Base-by-base conservation (phyloP, 2,888 invertebrate species). In the Pachycephus smyrnensis region DNA sequence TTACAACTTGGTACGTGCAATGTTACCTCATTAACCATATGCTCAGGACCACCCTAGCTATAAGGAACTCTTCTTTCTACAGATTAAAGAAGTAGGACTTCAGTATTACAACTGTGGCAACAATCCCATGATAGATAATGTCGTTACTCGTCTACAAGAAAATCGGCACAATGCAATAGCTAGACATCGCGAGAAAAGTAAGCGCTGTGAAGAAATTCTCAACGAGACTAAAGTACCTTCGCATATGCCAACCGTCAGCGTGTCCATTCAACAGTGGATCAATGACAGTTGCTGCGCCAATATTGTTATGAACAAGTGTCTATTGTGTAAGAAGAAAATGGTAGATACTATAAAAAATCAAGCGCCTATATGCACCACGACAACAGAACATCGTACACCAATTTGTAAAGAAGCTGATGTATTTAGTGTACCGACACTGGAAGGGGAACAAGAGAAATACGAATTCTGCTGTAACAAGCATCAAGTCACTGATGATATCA, bases 41-140 rank as follows among this genome's bases (percentile, higher is more conserved):
- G 6, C 12, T 31, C 12, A 71, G 15, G 30, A 36, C 3, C n/a
- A 74, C 74, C 23, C 23, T 55, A 55, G 23, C 55, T 9, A 30
- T 30, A 9, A 75, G 9, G 11, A 40, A 75, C 80, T 80, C 31
- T 78, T 85, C 75, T 79, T 80, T 79, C 92, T 92, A 79, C 90
- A 96, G 96, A 88, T 97, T 74, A 94, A 94, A 83, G 95, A 96
- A 92, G 92, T 96, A 36, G 95, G 94, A 33, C 92, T 96, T 88
- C 95, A 95, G 84, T 96, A 96, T 90, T 93, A 94, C 87, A 95
- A 94, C 88, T 96, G 96, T 87, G 93, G 93, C 69, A 93, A 93
- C 81, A 93, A 93, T 80, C 89, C 90, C 35, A 90, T 91, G 80
- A 92, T 93, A 69, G 88, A 90, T 1, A 92, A 93, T 82, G 88